Base-by-base conservation (phyloP, 2,888 invertebrate genomes). In the Podotricha telesiphe region DNA sequence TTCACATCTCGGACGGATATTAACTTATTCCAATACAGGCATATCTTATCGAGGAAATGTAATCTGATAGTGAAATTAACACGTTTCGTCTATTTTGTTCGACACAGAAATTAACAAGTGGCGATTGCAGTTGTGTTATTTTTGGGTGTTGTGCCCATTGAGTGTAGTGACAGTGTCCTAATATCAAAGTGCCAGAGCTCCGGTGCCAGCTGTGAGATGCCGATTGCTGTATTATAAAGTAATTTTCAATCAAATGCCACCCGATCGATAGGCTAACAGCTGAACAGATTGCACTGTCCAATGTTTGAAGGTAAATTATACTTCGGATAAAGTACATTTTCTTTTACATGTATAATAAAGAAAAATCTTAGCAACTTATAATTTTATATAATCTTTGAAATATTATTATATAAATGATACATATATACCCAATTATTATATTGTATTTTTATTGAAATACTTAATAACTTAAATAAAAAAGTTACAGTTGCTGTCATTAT, bases 231-330 rank as follows among this genome's bases (percentile, higher is more conserved):
- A 73, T 74, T 74, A 71, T 77, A 74, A 76, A 74, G 75, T 72
- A 77, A 76, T 76, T 74, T 76, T 76, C 74, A 76, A 77, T 80
- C 76, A 78, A 82, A 78, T 80, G 79, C 79, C 77, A 74, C 74
- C 78, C 82, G 86, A 88, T 90, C 90, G 84, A 90, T 90, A 86
- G 78, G 71, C 47, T 73, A 86, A 86, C 89, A 88, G 87, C 89
- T 89, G 88, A 85, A 82, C 79, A 78, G 79, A 82, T 83, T 84
- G 82, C 78, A 83, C 78, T 83, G 77, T 78, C 82, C 82, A 82
- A 82, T n/a, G n/a, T 82, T 80, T 74, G 76, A 80, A 89, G 88
- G 89, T 89, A 80, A 86, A 76, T 76, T 72, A n/a, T 7, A 59
- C 13, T 51, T 42, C n/a, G n/a, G 50, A 42, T 56, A 45, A 20